A percentile compares a stretch with the other conserved stretches of the same genome.
phyloP scores from a whole-genome alignment of 2,797 vertebrate species.

The Heliangelus exortis region DNA sequence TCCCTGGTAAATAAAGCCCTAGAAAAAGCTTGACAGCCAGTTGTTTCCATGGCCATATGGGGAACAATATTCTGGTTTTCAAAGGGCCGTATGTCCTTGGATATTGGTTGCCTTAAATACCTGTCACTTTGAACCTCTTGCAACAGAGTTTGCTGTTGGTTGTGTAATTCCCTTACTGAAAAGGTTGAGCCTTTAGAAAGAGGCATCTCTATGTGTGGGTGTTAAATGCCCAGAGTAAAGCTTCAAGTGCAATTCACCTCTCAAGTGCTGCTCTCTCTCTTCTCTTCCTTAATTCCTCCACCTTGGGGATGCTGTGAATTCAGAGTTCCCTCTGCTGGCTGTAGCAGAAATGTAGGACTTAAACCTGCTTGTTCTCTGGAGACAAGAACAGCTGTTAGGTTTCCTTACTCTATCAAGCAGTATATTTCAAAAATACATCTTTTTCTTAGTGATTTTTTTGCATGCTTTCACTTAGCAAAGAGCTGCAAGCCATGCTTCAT shows the following conservation, averaged over 20 bases:
- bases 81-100: background rate
- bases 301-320: background rate
- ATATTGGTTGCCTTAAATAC: background rate
- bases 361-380: background rate
- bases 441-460: background rate
- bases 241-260: background rate
- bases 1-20: slow-evolving; percentile 85
- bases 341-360: background rate
- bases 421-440: background rate
- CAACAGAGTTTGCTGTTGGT: background rate
- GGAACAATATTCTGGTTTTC: background rate
- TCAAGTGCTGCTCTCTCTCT: background rate
- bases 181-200: background rate
- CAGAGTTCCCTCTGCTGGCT: slow-evolving; percentile 54
- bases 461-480: background rate
- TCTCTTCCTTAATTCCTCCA: background rate
- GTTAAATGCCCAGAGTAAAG: background rate
- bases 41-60: background rate
- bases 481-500: background rate
- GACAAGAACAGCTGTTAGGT: background rate
- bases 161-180: background rate
- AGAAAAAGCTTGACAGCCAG: background rate
- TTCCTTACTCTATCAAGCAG: background rate
- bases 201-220: background rate
- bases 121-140: background rate